Evolutionary conservation across 2,113 vertebrate genomes (phyloP).

Genomic region (Erythrolamprus reginae): DNA sequence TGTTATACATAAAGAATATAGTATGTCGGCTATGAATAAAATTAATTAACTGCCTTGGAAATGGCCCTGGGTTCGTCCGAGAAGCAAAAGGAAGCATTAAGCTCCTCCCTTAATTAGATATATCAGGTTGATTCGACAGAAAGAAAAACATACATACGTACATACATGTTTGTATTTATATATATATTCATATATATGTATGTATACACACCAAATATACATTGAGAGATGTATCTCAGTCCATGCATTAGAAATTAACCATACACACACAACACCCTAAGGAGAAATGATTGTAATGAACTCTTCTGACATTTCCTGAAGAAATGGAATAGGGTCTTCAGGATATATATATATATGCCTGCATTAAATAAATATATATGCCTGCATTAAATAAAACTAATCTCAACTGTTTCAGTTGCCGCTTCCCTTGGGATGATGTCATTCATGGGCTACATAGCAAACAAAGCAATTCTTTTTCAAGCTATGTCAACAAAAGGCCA

Average conservation of each 20-base stretch:
- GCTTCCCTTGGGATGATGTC: neutral
- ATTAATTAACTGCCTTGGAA: too few relatives aligned
- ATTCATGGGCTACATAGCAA: neutral
- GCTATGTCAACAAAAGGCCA: neutral
- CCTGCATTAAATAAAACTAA: neutral
- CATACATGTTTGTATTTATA: too few relatives aligned
- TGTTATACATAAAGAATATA: too few relatives aligned
- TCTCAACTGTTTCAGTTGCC: neutral
- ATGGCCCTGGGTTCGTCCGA: too few relatives aligned
- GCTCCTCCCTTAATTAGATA: too few relatives aligned
- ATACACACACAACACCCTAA: neutral
- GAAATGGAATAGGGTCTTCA: neutral
- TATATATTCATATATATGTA: too few relatives aligned
- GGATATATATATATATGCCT: neutral
- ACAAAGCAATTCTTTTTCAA: neutral
- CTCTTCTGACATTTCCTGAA: neutral
- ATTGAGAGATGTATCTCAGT: neutral
- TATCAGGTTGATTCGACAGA: too few relatives aligned
- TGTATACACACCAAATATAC: neutral
- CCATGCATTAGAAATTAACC: neutral
- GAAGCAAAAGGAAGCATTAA: too few relatives aligned
- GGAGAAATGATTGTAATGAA: neutral
- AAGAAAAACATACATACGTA: too few relatives aligned
- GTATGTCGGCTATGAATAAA: too few relatives aligned
- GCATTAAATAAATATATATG: neutral